Evolutionary conservation across 2,797 vertebrate genomes (phyloP).

Genomic region (Sarcophilus harrisii): DNA sequence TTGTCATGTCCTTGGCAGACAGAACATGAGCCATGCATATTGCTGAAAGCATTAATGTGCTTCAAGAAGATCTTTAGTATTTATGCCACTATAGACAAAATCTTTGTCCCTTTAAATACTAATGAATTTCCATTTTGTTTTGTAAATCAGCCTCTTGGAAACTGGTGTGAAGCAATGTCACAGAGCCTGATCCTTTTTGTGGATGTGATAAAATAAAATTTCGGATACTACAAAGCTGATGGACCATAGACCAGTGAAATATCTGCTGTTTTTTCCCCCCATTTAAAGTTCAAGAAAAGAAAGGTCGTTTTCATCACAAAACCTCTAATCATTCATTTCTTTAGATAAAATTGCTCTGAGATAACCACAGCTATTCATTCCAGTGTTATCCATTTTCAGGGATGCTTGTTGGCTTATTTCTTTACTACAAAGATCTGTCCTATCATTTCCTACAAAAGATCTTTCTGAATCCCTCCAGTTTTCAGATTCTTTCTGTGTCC

Average conservation of each 20-base stretch:
- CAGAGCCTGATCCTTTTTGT: neutral
- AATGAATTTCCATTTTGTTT: constrained; percentile 34
- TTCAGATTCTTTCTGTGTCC: neutral
- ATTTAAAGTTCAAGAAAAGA: neutral
- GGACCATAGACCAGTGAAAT: neutral
- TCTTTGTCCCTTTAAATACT: neutral
- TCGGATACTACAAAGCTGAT: constrained; percentile 22
- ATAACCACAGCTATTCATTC: neutral
- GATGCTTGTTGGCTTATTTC: neutral
- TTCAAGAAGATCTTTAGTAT: too few relatives aligned
- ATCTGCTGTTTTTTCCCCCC: neutral
- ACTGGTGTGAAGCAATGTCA: neutral
- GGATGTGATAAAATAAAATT: neutral
- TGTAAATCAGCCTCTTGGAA: neutral
- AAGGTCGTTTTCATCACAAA: neutral
- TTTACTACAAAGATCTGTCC: neutral
- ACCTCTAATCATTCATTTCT: neutral
- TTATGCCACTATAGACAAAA: too few relatives aligned
- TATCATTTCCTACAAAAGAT: neutral
- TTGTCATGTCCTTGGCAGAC: too few relatives aligned
- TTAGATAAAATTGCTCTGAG: neutral
- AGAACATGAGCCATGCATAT: too few relatives aligned
- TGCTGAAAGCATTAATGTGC: too few relatives aligned
- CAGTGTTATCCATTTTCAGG: neutral
- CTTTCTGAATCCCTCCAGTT: neutral